phyloP scores from a whole-genome alignment of 2,888 invertebrate genomes.

The Synanthedon myopaeformis region DNA sequence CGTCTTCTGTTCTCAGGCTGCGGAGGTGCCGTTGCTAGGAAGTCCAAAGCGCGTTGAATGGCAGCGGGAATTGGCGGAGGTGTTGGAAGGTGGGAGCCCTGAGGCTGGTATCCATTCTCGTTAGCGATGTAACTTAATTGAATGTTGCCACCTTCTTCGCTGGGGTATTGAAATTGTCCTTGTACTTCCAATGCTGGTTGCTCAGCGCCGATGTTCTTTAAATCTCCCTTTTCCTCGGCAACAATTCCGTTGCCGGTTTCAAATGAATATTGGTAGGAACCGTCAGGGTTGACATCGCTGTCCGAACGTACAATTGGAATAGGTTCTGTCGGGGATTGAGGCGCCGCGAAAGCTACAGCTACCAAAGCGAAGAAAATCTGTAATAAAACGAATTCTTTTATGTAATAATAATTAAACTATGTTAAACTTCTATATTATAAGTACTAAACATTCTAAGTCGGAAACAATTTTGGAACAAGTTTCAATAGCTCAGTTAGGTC shows the following conservation, averaged over 20 bases:
- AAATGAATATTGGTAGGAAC: slow-evolving; percentile 68
- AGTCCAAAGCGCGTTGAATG: slow-evolving; percentile 75
- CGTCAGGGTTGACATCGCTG: slow-evolving; percentile 69
- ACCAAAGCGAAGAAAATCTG: slow-evolving; percentile 50
- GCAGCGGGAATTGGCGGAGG: slow-evolving; percentile 78
- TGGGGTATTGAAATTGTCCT: slow-evolving; percentile 73
- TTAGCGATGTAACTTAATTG: slow-evolving; percentile 75
- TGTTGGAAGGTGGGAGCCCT: slow-evolving; percentile 72
- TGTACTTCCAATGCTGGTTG: slow-evolving; percentile 66
- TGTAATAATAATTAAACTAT: neutral
- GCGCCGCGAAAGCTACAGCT: slow-evolving; percentile 47
- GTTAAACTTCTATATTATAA: neutral
- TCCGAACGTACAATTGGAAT: slow-evolving; percentile 68
- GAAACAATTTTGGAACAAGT: neutral
- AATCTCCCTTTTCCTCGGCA: slow-evolving; percentile 64
- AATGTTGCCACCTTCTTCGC: slow-evolving; percentile 72
- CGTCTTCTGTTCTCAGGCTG: slow-evolving; percentile 33
- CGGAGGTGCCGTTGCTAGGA: slow-evolving; percentile 74
- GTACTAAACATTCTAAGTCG: neutral
- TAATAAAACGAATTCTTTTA: slow-evolving; percentile 16
- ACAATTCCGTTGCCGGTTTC: slow-evolving; percentile 76
- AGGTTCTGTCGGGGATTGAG: slow-evolving; percentile 41
- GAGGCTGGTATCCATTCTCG: slow-evolving; percentile 78
- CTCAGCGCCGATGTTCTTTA: slow-evolving; percentile 68
- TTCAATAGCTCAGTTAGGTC: neutral